phyloP scores from a whole-genome alignment of 2,888 invertebrate species.

The Marronus borbonicus region DNA sequence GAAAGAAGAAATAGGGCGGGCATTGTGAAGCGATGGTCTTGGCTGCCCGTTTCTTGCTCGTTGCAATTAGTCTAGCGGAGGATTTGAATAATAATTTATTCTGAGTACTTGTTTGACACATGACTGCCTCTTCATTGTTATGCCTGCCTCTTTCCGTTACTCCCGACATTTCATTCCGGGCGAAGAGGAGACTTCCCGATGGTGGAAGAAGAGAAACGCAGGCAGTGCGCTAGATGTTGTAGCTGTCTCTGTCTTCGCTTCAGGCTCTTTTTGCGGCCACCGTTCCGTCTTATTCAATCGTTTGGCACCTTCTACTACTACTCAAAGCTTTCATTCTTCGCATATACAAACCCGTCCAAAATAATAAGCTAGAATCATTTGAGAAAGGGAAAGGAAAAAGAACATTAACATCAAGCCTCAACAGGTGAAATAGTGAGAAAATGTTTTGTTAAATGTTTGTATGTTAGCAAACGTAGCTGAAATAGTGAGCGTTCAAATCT shows the following conservation, averaged over 20 bases:
- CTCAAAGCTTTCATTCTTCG: background rate
- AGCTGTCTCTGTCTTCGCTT: constrained; percentile 23
- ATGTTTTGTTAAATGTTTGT: no score
- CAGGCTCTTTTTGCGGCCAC: constrained; percentile 36
- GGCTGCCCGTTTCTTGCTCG: constrained; percentile 67
- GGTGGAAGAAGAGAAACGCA: constrained; percentile 14
- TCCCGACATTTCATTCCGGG: constrained; percentile 38
- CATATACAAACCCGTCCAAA: background rate
- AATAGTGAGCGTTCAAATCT: no score
- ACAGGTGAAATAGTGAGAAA: no score
- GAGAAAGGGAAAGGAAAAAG: no score
- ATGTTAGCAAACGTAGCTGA: no score
- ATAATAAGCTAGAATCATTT: no score
- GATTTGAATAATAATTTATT: constrained; percentile 68
- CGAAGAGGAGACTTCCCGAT: background rate
- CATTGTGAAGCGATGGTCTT: constrained; percentile 54
- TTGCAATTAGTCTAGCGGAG: constrained; percentile 66
- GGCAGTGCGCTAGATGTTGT: background rate
- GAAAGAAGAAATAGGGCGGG: constrained; percentile 36
- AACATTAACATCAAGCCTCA: no score
- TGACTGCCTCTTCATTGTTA: constrained; percentile 60
- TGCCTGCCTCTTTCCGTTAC: constrained; percentile 49
- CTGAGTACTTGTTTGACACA: constrained; percentile 65
- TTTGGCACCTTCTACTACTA: background rate
- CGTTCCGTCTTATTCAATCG: constrained; percentile 31